Base-by-base conservation (phyloP, 1,140 invertebrate species). In the Ceratosolen fusciceps region DNA sequence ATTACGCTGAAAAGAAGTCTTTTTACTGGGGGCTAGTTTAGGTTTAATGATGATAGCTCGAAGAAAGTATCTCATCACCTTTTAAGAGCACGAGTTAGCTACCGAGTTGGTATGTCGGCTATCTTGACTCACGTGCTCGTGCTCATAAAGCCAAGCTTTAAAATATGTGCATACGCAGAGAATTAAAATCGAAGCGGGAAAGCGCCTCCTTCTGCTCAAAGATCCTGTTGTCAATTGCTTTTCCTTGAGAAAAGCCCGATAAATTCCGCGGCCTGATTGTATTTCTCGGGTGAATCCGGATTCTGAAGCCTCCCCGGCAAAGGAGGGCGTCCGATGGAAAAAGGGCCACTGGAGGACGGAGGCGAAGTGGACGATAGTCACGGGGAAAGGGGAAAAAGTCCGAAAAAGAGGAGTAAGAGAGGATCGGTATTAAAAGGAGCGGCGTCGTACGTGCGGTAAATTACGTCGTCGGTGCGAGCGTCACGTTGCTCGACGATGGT, bases 401-500 rank as follows among this genome's bases (percentile, higher is more conserved):
- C 37, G 73, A 80, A 74, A n/a, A n/a, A 79, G 74, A 71, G 24
- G 79, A 70, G 60, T 58, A 76, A 74, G 74, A 37, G 70, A 80
- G 37, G 67, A 70, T 24, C 62, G 68, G 82, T 81, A 86, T 86
- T 87, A 87, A 85, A 87, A 85, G 84, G 82, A 83, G 81, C 82
- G 82, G 79, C 81, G 84, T 85, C 81, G 84, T 85, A 86, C 82
- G 80, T 80, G 83, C 83, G 81, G 84, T 87, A 86, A 87, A 87
- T 87, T 87, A 87, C 85, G 85, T 85, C 85, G 83, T 84, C 83
- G 83, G 81, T 79, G 79, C 79, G 74, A 81, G 77, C 72, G 79
- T 71, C 82, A 77, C 81, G 77, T 82, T 75, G 80, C 67, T 65
- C 77, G 34, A 49, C 39, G 43, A 56, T 43, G 47, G 31, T 19